These are phyloP conservation scores for Eristalis tenax DNA, from an alignment of 2,888 invertebrate species.

Conservation along the genomic window DNA sequence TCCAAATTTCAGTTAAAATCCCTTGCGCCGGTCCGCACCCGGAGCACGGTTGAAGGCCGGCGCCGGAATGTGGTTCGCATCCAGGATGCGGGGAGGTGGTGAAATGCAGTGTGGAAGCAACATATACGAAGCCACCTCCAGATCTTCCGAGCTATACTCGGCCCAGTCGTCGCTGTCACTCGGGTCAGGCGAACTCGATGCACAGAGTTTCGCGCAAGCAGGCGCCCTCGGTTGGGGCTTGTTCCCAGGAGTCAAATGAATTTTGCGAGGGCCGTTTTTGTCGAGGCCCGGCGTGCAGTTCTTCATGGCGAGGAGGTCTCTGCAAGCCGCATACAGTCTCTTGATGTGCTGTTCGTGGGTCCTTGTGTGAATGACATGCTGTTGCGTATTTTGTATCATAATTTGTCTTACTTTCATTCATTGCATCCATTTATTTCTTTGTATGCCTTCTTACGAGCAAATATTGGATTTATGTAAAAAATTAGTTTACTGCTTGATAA, in stretches of 20 bases:
- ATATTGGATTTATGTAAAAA: too few relatives aligned
- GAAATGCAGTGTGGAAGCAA: neutral
- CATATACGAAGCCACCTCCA: neutral
- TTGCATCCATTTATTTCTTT: too few relatives aligned
- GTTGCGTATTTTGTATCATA: too few relatives aligned
- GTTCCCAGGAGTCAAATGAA: neutral
- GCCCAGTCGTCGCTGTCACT: neutral
- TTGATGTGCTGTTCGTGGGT: neutral
- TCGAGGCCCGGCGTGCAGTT: neutral
- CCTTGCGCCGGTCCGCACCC: neutral
- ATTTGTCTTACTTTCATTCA: too few relatives aligned
- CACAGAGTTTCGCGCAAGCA: neutral
- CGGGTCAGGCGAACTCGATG: neutral
- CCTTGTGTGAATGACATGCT: too few relatives aligned
- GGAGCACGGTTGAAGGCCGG: neutral
- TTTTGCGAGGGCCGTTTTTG: neutral
- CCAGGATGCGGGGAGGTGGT: neutral
- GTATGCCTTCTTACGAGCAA: too few relatives aligned
- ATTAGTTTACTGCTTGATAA: too few relatives aligned
- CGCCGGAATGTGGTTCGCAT: neutral
- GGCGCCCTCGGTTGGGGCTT: neutral
- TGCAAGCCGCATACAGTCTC: neutral
- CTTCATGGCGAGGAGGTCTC: neutral
- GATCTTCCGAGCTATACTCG: neutral
- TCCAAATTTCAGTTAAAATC: neutral